These are phyloP conservation scores for Philereme vetulata DNA, from an alignment of 2,888 invertebrate species.

Conservation along the genomic window DNA sequence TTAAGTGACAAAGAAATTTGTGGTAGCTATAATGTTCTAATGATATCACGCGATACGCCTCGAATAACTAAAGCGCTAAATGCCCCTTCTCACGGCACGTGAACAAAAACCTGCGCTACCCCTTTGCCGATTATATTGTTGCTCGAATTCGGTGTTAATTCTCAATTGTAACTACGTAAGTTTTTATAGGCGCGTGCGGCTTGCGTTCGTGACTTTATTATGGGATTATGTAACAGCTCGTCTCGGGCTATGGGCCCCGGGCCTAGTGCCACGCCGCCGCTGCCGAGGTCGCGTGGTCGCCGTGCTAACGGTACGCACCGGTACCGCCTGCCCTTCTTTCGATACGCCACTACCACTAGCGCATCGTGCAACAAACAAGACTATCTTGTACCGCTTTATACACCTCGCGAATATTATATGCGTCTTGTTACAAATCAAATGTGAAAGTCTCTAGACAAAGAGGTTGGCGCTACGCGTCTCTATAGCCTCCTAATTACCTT, in stretches of 20 bases:
- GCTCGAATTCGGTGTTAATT: conserved; percentile 56
- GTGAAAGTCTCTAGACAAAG: conserved; percentile 32
- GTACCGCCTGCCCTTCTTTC: conserved; percentile 51
- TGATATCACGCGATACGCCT: conserved; percentile 68
- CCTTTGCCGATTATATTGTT: conserved; percentile 53
- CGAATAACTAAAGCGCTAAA: conserved; percentile 65
- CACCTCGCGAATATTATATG: conserved; percentile 22
- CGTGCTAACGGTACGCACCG: conserved; percentile 65
- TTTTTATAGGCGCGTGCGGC: conserved; percentile 52
- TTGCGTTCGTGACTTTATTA: conserved; percentile 47
- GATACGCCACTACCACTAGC: conserved; percentile 31
- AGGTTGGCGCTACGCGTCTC: conserved; percentile 42
- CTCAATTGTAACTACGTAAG: conserved; percentile 54
- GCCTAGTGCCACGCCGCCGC: too few species aligned
- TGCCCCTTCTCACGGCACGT: conserved; percentile 63
- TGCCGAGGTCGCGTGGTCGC: conserved; percentile 41
- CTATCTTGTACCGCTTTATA: conserved; percentile 21
- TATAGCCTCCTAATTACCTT: conserved; percentile 69
- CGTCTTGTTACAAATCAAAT: conserved; percentile 20
- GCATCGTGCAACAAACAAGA: conserved; percentile 17
- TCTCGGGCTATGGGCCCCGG: conserved; percentile 31
- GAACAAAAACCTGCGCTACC: conserved; percentile 45
- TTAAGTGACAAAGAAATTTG: conserved; percentile 73
- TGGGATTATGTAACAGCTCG: conserved; percentile 45
- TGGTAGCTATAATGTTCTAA: conserved; percentile 67